Evolutionary conservation across 2,797 vertebrate genomes (phyloP), one percentile per base, ranked within the genome.

Genomic region (Aeoliscus strigatus): DNA sequence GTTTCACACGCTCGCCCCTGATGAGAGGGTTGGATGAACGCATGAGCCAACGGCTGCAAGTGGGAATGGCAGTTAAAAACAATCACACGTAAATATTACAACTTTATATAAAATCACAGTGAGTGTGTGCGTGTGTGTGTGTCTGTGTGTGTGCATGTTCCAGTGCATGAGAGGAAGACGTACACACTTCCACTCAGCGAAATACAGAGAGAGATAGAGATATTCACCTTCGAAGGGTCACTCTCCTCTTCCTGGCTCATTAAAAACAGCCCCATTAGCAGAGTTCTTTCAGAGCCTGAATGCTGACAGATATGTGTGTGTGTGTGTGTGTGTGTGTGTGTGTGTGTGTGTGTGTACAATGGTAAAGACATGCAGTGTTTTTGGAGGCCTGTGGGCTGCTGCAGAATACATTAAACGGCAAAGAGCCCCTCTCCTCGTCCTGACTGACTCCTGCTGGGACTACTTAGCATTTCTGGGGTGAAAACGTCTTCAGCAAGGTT

Each of bases 401-500:
- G 51, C 73, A 77, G 83, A 87, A 87, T 86, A 87, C 73, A 87
- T 86, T 85, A 85, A 86, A 82, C 80, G 70, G 73, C 74, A 82
- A 79, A 81, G 77, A 82, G 74, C 70, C 66, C 66, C 67, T 77
- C 72, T 80, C 55, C 70, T 77, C 79, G 70, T 77, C 57, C 73
- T 82, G 80, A 86, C 73, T 86, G 83, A 81, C 86, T 86, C 90
- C 89, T 86, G 88, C 88, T 81, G 89, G 85, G 88, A 87, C 82
- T 85, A 86, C 88, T 91, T 92, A 90, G 90, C 88, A 91, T 86
- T 75, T 84, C 76, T 82, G 73, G 83, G 88, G 86, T 84, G 82
- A 89, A 78, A 87, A 81, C 85, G 87, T 88, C 78, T 76, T 80
- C 59, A 75, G 82, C 71, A 86, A 89, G 88, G 91, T 91, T 91